Percentiles rank a stretch among this genome's conserved stretches.
These are phyloP conservation scores for Agonopterix arenella DNA, from an alignment of 2,888 invertebrate genomes.

Conservation along the genomic window DNA sequence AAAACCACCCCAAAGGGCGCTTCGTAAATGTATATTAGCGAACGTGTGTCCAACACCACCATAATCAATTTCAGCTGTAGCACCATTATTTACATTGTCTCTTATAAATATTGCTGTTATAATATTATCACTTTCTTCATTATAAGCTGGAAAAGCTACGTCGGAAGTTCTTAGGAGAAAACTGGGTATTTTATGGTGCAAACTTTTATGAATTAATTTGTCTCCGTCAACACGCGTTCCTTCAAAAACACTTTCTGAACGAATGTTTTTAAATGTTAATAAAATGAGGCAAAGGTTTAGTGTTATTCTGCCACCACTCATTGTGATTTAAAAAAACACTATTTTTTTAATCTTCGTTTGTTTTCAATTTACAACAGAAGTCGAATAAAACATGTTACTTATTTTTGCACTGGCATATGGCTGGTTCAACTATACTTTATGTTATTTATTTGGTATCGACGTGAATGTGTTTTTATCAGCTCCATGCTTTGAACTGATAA, in stretches of 20 bases:
- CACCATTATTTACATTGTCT: constrained; percentile 22
- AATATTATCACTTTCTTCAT: constrained; percentile 22
- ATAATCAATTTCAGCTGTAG: constrained; percentile 28
- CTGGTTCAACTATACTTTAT: no score
- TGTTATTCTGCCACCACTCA: neutral
- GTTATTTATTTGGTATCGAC: no score
- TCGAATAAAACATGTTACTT: no score
- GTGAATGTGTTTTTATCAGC: no score
- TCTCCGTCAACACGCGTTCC: constrained; percentile 19
- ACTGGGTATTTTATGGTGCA: constrained; percentile 24
- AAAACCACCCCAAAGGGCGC: constrained; percentile 30
- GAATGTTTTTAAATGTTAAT: constrained; percentile 8
- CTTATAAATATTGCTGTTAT: constrained; percentile 26
- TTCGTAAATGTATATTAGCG: constrained; percentile 31
- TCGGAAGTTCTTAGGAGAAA: constrained; percentile 23
- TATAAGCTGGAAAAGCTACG: constrained; percentile 30
- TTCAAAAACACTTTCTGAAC: constrained; percentile 18
- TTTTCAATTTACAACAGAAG: no score
- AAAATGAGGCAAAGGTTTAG: constrained; percentile 4
- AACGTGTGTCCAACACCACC: constrained; percentile 32
- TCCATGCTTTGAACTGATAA: no score
- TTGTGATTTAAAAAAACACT: neutral
- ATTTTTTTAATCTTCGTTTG: no score
- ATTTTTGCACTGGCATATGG: no score
- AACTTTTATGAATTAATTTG: constrained; percentile 22